Percentiles rank a stretch among this genome's conserved stretches.
phyloP scores from a whole-genome alignment of 1,140 invertebrate genomes.

The Papilio machaon region DNA sequence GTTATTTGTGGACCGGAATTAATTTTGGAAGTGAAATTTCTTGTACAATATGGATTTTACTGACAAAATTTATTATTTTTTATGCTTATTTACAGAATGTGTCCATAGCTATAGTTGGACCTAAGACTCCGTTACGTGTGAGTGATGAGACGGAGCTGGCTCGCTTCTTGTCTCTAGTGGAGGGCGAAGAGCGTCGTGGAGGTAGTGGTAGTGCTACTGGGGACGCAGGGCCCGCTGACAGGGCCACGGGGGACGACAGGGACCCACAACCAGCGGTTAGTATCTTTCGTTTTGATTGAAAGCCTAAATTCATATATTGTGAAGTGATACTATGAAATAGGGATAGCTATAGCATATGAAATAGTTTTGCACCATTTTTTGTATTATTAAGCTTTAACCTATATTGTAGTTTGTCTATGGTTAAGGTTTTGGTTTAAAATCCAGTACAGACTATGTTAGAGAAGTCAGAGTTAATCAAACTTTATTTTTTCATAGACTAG shows the following conservation, averaged over 20 bases:
- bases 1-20: not conserved
- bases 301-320: not conserved
- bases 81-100: conserved; percentile 87
- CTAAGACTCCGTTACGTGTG: conserved; percentile 90
- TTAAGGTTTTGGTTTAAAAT: no score
- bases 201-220: conserved; percentile 72
- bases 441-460: no score
- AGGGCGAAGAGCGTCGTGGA: conserved; percentile 88
- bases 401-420: no score
- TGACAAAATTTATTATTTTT: not conserved
- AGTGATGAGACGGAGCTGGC: conserved; percentile 90
- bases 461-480: no score
- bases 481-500: no score
- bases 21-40: no score
- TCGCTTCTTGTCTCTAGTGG: conserved; percentile 87
- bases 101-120: conserved; percentile 94
- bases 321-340: not conserved
- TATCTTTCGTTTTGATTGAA: not conserved
- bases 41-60: no score
- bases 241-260: conserved; percentile 53
- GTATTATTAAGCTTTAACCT: no score
- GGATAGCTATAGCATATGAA: no score
- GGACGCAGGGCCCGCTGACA: conserved; percentile 51
- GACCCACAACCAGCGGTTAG: conserved; percentile 62
- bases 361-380: no score